Evolutionary conservation across 2,797 vertebrate species (phyloP).

Genomic region (Scleropages formosus): DNA sequence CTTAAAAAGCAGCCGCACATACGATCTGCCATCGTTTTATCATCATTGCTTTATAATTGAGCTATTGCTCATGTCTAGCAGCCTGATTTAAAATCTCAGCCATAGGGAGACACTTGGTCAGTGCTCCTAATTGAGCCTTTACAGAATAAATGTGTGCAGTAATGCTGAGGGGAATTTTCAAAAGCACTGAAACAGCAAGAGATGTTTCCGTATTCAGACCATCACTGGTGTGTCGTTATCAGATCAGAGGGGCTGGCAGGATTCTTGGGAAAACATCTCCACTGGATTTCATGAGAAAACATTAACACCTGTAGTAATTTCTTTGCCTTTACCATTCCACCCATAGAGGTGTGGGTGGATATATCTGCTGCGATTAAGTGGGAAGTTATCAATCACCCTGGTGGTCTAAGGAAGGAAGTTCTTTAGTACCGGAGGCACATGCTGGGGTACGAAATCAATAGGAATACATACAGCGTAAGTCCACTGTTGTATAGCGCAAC

Average conservation of each 20-base stretch:
- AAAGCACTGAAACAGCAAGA: background rate
- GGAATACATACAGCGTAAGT: background rate
- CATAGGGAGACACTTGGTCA: background rate
- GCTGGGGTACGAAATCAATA: background rate
- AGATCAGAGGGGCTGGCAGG: background rate
- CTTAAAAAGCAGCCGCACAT: background rate
- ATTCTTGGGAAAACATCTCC: background rate
- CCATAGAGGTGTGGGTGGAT: too few relatives aligned
- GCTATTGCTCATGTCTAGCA: background rate
- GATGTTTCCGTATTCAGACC: background rate
- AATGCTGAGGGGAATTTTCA: background rate
- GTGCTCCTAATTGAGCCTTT: background rate
- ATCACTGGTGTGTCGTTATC: background rate
- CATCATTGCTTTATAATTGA: slow-evolving; percentile 3
- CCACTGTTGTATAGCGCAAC: background rate
- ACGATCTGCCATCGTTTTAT: background rate
- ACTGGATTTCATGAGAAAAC: too few relatives aligned
- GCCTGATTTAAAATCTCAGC: background rate
- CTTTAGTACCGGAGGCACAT: background rate
- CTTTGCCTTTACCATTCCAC: too few relatives aligned
- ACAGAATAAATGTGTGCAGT: background rate
- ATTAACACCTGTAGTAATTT: too few relatives aligned
- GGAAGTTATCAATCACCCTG: background rate
- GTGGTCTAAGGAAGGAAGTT: background rate
- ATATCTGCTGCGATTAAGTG: background rate